Evolutionary conservation across 2,888 invertebrate genomes (phyloP), one percentile per base, ranked within the genome.

Genomic region (Seladonia tumulorum): DNA sequence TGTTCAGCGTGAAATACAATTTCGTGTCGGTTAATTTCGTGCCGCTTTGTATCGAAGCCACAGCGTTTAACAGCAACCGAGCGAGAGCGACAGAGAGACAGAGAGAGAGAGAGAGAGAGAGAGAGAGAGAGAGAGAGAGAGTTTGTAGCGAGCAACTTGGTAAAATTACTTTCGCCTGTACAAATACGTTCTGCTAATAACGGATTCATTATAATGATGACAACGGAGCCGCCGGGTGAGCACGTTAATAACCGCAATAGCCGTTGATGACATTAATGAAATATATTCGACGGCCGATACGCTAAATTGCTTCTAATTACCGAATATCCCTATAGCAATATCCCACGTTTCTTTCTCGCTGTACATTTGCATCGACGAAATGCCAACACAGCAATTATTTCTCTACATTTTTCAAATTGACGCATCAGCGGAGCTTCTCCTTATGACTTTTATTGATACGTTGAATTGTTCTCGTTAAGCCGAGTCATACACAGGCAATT

Each of bases 1-100:
- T 16, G 86, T 81, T 84, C 77, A 53, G 53, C 74, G 66, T 84
- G 84, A 81, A 86, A 86, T 73, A 78, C 60, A 77, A 84, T 84
- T 86, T 78, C 82, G 60, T n/a, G 83, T 79, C 57, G 72, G 83
- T 85, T 85, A 83, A 83, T 85, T 79, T 76, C 75, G 66, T 18
- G 47, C 42, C 57, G 75, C 79, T 83, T 83, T 79, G 66, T 75
- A 71, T 63, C 14, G 49, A n/a, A 42, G 45, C 78, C 72, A 1
- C 83, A 84, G 47, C 79, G 66, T 76, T 85, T 83, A 85, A 83
- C 66, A 66, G 35, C 66, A 18, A 66, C 29, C 8, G 35, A 8
- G 35, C 8, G 18, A 66, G 35, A 29, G 35, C 16, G n/a, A n/a
- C 3, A 8, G 35, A 10, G 60, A 60, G n/a, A 5, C 8, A 60